phyloP scores from a whole-genome alignment of 1,140 invertebrate genomes.

The Anadara kagoshimensis region DNA sequence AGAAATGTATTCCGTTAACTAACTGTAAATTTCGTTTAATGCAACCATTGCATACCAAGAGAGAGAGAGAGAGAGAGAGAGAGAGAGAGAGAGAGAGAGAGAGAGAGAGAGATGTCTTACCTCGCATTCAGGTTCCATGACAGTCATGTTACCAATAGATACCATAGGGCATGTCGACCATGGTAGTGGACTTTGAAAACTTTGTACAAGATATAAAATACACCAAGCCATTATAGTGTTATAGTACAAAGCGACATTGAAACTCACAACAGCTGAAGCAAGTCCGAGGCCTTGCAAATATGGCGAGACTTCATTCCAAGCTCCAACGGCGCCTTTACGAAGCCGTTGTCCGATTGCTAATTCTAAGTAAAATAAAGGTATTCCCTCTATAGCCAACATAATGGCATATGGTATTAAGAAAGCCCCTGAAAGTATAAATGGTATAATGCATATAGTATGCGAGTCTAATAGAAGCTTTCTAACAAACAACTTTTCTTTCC shows the following conservation, averaged over 20 bases:
- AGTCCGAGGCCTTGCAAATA: constrained; percentile 87
- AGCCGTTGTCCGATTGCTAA: constrained; percentile 73
- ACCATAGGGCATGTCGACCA: constrained; percentile 86
- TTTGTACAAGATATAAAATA: constrained; percentile 87
- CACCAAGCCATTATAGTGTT: constrained; percentile 99
- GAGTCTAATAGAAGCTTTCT: no score
- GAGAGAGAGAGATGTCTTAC: constrained; percentile 28
- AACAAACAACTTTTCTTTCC: background rate
- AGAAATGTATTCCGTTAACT: no score
- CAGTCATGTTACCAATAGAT: constrained; percentile 40
- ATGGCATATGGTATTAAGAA: constrained; percentile 75
- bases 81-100: background rate
- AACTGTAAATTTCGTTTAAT: no score
- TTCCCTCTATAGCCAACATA: constrained; percentile 73
- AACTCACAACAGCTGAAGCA: constrained; percentile 95
- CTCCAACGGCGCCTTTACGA: constrained; percentile 57
- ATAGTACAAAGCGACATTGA: constrained; percentile 99
- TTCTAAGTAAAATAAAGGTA: constrained; percentile 76
- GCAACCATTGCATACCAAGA: no score
- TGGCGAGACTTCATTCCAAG: constrained; percentile 62
- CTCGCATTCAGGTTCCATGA: constrained; percentile 50
- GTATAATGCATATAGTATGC: no score
- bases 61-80: no score
- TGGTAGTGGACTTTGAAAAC: constrained; percentile 82
- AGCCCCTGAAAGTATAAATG: constrained; percentile 74